phyloP scores from a whole-genome alignment of 2,797 vertebrate genomes.

The Sebastes matsubarae region DNA sequence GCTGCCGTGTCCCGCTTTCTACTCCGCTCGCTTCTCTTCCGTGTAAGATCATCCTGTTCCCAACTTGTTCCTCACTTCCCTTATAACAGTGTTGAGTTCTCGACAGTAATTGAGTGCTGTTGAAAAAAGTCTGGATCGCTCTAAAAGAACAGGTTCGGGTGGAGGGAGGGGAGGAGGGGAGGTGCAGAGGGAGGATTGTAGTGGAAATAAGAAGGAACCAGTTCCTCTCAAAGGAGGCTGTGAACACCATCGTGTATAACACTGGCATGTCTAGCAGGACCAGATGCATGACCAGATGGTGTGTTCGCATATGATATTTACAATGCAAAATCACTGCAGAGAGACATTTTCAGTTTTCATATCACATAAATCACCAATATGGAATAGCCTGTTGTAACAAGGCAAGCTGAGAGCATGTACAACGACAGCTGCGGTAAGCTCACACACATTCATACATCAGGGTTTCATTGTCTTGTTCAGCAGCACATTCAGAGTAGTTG shows the following conservation, averaged over 20 bases:
- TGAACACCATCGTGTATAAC: not conserved
- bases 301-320: slow-evolving; percentile 44
- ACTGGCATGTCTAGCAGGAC: slow-evolving; percentile 17
- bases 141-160: slow-evolving; percentile 18
- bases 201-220: slow-evolving; percentile 19
- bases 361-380: slow-evolving; percentile 49
- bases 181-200: not conserved
- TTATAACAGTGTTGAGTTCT: slow-evolving; percentile 45
- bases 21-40: slow-evolving; percentile 32
- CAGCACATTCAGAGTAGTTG: not conserved
- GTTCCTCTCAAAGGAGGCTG: slow-evolving; percentile 33
- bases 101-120: slow-evolving; percentile 50
- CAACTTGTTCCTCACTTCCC: slow-evolving; percentile 34
- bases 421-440: slow-evolving; percentile 3
- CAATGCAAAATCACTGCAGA: slow-evolving; percentile 38
- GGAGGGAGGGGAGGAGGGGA: not conserved
- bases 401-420: slow-evolving; percentile 1
- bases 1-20: slow-evolving; percentile 48
- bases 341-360: slow-evolving; percentile 42
- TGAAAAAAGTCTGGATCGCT: slow-evolving; percentile 43
- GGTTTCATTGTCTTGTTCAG: slow-evolving; percentile 25
- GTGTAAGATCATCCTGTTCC: slow-evolving; percentile 58
- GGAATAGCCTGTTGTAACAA: slow-evolving; percentile 38
- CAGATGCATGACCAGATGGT: slow-evolving; percentile 64
- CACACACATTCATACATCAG: not conserved